A percentile compares a stretch with the other conserved stretches of the same genome.
Evolutionary conservation across 1,140 invertebrate genomes (phyloP).

Genomic region (Dendroctonus ponderosae): DNA sequence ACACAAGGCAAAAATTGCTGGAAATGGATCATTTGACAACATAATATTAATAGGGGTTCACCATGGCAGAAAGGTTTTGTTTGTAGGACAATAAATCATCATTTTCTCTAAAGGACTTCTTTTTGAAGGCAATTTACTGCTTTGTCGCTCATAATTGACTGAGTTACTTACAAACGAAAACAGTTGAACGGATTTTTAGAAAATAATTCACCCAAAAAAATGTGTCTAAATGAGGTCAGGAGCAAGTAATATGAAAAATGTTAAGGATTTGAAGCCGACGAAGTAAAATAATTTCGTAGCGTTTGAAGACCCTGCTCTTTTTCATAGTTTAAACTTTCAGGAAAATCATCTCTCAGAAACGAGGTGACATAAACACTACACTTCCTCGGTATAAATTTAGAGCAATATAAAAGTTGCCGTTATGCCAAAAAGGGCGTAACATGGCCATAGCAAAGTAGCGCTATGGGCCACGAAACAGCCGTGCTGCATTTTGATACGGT

Average conservation of each 20-base stretch:
- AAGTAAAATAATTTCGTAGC: no score
- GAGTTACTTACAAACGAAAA: neutral
- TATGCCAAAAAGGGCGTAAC: slow-evolving; percentile 19
- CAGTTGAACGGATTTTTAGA: neutral
- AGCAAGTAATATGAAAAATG: no score
- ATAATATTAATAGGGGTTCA: slow-evolving; percentile 28
- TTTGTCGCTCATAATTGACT: slow-evolving; percentile 21
- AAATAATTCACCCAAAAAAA: no score
- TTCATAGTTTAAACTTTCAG: neutral
- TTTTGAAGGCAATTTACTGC: slow-evolving; percentile 28
- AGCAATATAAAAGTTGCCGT: slow-evolving; percentile 22
- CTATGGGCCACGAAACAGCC: slow-evolving; percentile 21
- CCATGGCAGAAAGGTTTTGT: slow-evolving; percentile 23
- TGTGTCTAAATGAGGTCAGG: no score
- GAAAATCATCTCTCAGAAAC: neutral
- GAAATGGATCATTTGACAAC: slow-evolving; percentile 28
- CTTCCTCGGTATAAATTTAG: slow-evolving; percentile 13
- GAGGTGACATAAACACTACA: slow-evolving; percentile 12
- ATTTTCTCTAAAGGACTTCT: slow-evolving; percentile 31
- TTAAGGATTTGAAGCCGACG: no score
- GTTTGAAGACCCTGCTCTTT: no score
- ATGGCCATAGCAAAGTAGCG: slow-evolving; percentile 16
- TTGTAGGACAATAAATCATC: slow-evolving; percentile 28
- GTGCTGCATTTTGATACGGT: slow-evolving; percentile 13
- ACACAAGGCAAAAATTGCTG: slow-evolving; percentile 24